Base-by-base conservation (phyloP, 2,797 vertebrate species). In the Manis pentadactyla region DNA sequence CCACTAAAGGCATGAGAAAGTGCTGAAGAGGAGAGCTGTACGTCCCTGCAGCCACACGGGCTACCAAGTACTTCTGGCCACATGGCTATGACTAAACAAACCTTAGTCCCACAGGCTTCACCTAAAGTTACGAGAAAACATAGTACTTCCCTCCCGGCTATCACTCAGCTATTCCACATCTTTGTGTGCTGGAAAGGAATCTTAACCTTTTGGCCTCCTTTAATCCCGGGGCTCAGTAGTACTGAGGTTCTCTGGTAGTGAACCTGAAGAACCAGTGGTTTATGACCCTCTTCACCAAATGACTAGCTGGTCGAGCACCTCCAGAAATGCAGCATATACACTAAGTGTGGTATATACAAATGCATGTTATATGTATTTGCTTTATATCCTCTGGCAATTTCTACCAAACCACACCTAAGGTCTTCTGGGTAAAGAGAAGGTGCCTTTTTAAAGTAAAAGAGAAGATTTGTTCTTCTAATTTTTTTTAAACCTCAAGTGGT, bases 401-500 rank as follows among this genome's bases (percentile, higher is more conserved):
- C 74, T 27, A 86, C 34, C 53, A 85, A 63, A 17, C 12, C 23
- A 81, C 15, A 94, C 12, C 42, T n/a, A 89, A 84, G 49, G 27
- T 31, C 49, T 95, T 79, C 49, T 78, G 64, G 64, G 49, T 29
- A 87, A 31, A 94, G 46, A 88, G 61, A 82, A 87, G 21, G 18
- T 74, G 5, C 68, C 46, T 46, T 46, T 46, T 87, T 59, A 95
- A 86, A 29, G 39, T 31, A 61, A 79, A 75, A 51, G 64, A 51
- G 5, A 83, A 91, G 53, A 87, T 49, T 39, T 93, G 17, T 64
- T 87, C 71, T 87, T 71, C 13, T 1, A 59, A 31, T 25, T 31
- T 92, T 92, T 46, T 92, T 94, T 82, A 85, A 96, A 93, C 37
- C 4, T n/a, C 39, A 79, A 77, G 61, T 27, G 42, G 53, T 77